These are phyloP conservation scores for Rhopalosiphum padi DNA, from an alignment of 1,140 invertebrate species.

Conservation along the genomic window DNA sequence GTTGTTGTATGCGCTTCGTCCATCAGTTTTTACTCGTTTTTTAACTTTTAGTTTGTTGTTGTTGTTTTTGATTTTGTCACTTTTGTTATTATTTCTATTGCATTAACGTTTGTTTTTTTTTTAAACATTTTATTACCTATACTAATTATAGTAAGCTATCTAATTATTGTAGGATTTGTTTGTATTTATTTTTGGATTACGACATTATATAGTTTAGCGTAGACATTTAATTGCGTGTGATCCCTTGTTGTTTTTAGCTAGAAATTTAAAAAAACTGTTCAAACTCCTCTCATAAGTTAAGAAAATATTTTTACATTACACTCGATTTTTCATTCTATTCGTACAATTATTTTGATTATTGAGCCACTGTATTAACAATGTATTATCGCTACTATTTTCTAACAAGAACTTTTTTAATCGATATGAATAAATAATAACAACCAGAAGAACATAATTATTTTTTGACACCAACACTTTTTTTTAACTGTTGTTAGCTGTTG, in stretches of 20 bases:
- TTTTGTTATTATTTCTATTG: slow-evolving; percentile 31
- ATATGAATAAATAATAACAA: no score
- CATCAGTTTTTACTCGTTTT: slow-evolving; percentile 58
- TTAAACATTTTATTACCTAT: slow-evolving; percentile 9
- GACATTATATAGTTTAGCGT: not conserved
- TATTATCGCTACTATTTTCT: not conserved
- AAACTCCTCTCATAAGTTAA: not conserved
- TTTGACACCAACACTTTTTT: not conserved
- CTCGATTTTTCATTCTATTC: not conserved
- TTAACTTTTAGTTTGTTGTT: slow-evolving; percentile 58
- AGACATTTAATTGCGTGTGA: not conserved
- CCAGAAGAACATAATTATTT: not conserved
- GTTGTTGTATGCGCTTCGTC: slow-evolving; percentile 59
- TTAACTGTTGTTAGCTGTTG: not conserved
- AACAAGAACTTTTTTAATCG: no score
- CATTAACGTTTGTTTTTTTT: not conserved
- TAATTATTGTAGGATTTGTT: slow-evolving; percentile 41
- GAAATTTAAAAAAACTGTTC: not conserved
- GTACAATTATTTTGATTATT: not conserved
- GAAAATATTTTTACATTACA: not conserved
- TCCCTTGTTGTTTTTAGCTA: not conserved
- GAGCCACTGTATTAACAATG: not conserved
- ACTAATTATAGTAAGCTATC: not conserved
- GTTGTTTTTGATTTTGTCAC: slow-evolving; percentile 44
- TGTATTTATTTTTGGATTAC: slow-evolving; percentile 7